Evolutionary conservation across 2,113 vertebrate genomes (phyloP).

Genomic region (Tetrax tetrax): DNA sequence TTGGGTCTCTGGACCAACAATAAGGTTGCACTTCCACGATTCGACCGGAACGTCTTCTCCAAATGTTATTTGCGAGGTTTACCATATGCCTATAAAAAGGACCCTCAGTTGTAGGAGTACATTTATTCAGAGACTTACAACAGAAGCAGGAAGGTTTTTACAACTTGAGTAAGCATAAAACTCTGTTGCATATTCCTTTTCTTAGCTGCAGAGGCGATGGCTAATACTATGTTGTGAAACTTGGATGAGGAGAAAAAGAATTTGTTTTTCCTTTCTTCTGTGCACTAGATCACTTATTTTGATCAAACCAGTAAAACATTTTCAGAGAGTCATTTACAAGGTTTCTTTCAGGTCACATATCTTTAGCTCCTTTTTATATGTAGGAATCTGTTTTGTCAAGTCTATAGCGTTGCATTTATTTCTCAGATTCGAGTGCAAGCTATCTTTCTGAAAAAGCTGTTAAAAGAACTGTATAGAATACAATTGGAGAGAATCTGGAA

Average conservation of each 20-base stretch:
- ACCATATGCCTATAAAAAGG: background rate
- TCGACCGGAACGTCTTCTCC: background rate
- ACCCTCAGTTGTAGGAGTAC: background rate
- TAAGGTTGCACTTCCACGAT: background rate
- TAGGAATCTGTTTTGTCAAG: background rate
- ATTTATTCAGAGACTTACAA: background rate
- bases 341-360: background rate
- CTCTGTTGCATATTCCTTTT: background rate
- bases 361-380: background rate
- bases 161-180: background rate
- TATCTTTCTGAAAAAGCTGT: background rate
- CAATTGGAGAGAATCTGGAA: background rate
- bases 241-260: background rate
- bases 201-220: background rate
- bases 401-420: background rate
- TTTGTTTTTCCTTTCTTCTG: background rate
- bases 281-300: background rate
- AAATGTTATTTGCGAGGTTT: background rate
- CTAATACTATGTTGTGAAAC: background rate
- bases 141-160: background rate
- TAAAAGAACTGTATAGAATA: background rate
- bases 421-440: background rate
- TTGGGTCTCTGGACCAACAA: background rate
- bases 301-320: background rate
- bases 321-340: background rate